These are phyloP conservation scores for Cryptus viduatorius DNA, from an alignment of 2,888 invertebrate genomes.

Conservation along the genomic window DNA sequence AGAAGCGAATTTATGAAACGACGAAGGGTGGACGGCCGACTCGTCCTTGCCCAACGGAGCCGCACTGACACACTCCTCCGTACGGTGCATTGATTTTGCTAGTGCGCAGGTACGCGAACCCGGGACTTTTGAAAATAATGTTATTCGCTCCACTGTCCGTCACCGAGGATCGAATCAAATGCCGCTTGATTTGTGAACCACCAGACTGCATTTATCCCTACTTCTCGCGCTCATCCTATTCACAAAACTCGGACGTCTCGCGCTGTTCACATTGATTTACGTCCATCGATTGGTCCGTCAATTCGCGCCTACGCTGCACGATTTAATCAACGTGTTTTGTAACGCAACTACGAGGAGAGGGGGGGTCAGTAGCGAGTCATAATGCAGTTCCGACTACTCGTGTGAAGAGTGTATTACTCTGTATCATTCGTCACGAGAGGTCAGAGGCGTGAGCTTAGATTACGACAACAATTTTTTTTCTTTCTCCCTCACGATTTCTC, in stretches of 20 bases:
- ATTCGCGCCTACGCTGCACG: not conserved
- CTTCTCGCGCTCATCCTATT: no score
- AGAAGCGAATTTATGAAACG: slow-evolving; percentile 50
- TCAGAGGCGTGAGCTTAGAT: slow-evolving; percentile 23
- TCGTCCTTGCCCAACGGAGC: slow-evolving; percentile 62
- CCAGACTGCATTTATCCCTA: no score
- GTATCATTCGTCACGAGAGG: slow-evolving; percentile 6
- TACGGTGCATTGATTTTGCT: slow-evolving; percentile 81
- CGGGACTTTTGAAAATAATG: slow-evolving; percentile 67
- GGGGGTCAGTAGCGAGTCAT: no score
- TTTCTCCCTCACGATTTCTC: not conserved
- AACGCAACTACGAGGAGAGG: no score
- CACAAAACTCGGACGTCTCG: no score
- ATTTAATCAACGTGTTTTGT: not conserved
- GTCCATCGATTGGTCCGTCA: not conserved
- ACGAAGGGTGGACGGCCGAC: slow-evolving; percentile 44
- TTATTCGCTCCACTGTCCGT: not conserved
- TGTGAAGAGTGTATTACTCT: no score
- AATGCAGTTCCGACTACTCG: no score
- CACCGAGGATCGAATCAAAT: no score
- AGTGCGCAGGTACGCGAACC: slow-evolving; percentile 75
- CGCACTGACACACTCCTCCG: slow-evolving; percentile 60
- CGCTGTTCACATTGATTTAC: not conserved
- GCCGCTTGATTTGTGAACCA: no score
- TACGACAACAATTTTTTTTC: not conserved